phyloP scores from a whole-genome alignment of 92 coral and sea anemone genomes.

The Actinostola sp. region DNA sequence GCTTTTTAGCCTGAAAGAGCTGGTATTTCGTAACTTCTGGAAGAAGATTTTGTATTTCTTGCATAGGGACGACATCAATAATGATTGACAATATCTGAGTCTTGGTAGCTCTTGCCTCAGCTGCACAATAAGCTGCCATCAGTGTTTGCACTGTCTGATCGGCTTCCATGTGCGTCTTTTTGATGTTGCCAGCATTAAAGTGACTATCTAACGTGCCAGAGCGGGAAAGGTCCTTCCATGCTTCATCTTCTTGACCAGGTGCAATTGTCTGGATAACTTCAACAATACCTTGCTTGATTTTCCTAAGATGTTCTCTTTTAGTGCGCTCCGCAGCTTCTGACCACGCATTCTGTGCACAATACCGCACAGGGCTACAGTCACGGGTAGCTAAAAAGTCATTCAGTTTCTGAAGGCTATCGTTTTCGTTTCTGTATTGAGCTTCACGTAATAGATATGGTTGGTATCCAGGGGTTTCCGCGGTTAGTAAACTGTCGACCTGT shows the following conservation, averaged over 20 bases:
- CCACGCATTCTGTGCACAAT: too few relatives aligned
- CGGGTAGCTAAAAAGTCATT: too few relatives aligned
- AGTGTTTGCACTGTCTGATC: slow-evolving; percentile 44
- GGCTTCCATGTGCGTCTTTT: slow-evolving; percentile 12
- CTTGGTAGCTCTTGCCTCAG: slow-evolving; percentile 46
- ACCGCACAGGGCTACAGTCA: too few relatives aligned
- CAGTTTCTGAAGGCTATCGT: too few relatives aligned
- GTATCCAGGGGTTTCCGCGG: too few relatives aligned
- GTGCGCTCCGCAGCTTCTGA: too few relatives aligned
- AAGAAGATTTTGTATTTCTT: slow-evolving; percentile 18
- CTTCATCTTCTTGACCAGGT: slow-evolving; percentile 59
- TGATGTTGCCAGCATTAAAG: slow-evolving; percentile 29
- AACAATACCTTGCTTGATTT: slow-evolving; percentile 45
- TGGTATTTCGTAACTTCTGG: slow-evolving; percentile 48
- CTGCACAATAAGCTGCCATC: slow-evolving; percentile 44
- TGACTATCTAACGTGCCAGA: slow-evolving; percentile 27
- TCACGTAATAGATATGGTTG: too few relatives aligned
- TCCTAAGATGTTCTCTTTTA: too few relatives aligned
- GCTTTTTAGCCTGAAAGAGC: slow-evolving; percentile 46
- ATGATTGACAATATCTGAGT: slow-evolving; percentile 54
- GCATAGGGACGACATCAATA: slow-evolving; percentile 31
- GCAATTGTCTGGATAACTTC: slow-evolving; percentile 58
- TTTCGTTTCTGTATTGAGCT: too few relatives aligned
- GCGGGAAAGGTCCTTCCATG: slow-evolving; percentile 33
- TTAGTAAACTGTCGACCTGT: too few relatives aligned